A percentile compares a stretch with the other conserved stretches of the same genome.
Conservation (phyloP, 2,888 invertebrate species). For the Melieria omissa region DNA sequence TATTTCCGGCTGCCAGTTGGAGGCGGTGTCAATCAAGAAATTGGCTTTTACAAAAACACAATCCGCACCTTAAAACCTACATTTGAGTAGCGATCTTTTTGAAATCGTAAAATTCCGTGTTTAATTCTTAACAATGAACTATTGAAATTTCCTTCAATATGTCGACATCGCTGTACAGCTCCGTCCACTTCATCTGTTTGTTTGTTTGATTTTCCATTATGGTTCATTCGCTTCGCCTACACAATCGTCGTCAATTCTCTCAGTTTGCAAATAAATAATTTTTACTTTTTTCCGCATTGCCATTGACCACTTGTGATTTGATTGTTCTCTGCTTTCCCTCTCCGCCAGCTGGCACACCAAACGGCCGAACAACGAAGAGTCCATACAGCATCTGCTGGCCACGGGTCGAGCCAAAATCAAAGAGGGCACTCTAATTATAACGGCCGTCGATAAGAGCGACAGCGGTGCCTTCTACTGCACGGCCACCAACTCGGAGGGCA, state of each 20-base stretch:
- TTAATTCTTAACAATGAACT: too few species aligned
- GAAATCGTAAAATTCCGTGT: too few species aligned
- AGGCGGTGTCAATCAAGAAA: too few species aligned
- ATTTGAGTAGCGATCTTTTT: too few species aligned
- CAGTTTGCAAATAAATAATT: neutral
- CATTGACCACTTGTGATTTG: too few species aligned
- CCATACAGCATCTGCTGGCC: slow-evolving; percentile 66
- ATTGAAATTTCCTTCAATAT: too few species aligned
- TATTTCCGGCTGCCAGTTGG: too few species aligned
- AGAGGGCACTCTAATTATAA: slow-evolving; percentile 69
- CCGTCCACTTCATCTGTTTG: neutral
- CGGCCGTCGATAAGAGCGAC: slow-evolving; percentile 68
- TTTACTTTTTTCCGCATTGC: neutral
- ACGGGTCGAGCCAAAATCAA: slow-evolving; percentile 68
- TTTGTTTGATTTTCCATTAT: neutral
- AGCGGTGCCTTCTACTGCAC: slow-evolving; percentile 70
- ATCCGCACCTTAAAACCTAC: too few species aligned
- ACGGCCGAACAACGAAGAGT: slow-evolving; percentile 68
- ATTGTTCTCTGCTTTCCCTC: too few species aligned
- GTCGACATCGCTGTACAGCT: too few species aligned
- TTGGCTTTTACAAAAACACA: too few species aligned
- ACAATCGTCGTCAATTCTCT: neutral
- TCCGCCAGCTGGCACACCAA: slow-evolving; percentile 68
- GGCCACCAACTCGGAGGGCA: slow-evolving; percentile 70
- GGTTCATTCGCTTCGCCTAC: neutral